Base-by-base conservation (phyloP, 2,797 vertebrate species). In the Alcedo atthis region DNA sequence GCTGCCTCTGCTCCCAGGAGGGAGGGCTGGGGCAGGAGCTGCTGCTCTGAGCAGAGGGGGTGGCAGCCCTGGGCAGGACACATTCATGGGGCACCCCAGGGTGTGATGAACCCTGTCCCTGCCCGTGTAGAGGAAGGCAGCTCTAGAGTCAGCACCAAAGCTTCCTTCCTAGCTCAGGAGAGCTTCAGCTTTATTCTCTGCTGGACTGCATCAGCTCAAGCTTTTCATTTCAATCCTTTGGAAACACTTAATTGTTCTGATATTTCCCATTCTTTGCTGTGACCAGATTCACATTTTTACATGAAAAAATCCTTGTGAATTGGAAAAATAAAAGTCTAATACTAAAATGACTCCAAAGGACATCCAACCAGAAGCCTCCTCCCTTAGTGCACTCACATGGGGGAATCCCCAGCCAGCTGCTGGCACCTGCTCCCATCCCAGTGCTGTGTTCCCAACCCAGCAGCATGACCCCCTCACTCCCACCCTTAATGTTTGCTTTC, bases 351-450 rank as follows among this genome's bases (percentile, higher is more conserved):
- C 4, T 17, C 9, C 0, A 4, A 32, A 48, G 19, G 33, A 7
- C 20, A 5, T 5, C 46, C 15, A 30, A 30, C 3, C 82, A 43
- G 77, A 18, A 54, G n/a, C 30, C 49, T 15, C 70, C 17, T 16
- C 32, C 35, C 48, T 9, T 2, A 10, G 55, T 1, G 19, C 37
- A 2, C 1, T 5, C 2, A 0, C 8, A 19, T 1, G 0, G 10
- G 35, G 68, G 33, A 46, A 30, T 8, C n/a, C 87, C 42, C 62
- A 8, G 28, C 45, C 35, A 3, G 40, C 53, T 10, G 48, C 25
- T 16, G 24, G 15, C 48, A 49, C 25, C 15, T 9, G 6, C 35
- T 40, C 22, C 28, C 58, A 8, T 4, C 32, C 37, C 46, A 8
- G 32, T 1, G 12, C 42, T 6, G 2, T 25, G 0, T 2, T 35